Percentiles rank a stretch among this genome's conserved stretches.
Conservation (phyloP, 2,797 vertebrate genomes). For the Schizothorax lantsangensis region DNA sequence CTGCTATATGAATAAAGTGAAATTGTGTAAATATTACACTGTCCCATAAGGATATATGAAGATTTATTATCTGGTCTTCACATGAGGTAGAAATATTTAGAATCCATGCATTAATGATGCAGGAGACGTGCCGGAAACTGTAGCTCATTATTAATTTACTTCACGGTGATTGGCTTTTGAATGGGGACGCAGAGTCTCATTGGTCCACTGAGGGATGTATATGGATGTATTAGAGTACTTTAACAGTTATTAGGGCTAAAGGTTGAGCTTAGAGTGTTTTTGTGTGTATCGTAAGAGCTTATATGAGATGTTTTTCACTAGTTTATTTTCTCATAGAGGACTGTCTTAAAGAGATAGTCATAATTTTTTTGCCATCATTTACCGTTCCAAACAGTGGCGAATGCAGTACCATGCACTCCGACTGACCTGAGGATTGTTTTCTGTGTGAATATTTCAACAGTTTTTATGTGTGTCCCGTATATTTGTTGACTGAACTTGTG, state of each 20-base stretch:
- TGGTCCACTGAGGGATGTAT: conserved; percentile 47
- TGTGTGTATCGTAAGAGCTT: neutral
- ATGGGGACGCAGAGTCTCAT: conserved; percentile 33
- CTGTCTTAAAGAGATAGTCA: neutral
- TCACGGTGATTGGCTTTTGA: conserved; percentile 51
- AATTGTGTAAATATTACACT: conserved; percentile 47
- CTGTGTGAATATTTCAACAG: neutral
- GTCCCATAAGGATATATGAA: conserved; percentile 37
- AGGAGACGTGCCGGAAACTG: conserved; percentile 51
- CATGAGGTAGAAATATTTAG: conserved; percentile 7
- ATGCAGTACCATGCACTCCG: neutral
- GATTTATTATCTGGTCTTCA: conserved; percentile 54
- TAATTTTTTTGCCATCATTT: neutral
- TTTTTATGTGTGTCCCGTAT: neutral
- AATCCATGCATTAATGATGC: conserved; percentile 48
- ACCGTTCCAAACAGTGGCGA: neutral
- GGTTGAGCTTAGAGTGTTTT: conserved; percentile 7
- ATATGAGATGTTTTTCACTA: conserved; percentile 25
- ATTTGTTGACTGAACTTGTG: neutral
- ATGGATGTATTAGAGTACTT: conserved; percentile 43
- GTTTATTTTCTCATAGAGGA: conserved; percentile 14
- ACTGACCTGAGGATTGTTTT: neutral
- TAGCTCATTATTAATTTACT: conserved; percentile 59
- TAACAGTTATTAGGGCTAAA: conserved; percentile 37
- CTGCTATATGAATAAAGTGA: conserved; percentile 59